A percentile compares a stretch with the other conserved stretches of the same genome.
Evolutionary conservation across 2,888 invertebrate species (phyloP).

Genomic region (Brassicogethes aeneus): DNA sequence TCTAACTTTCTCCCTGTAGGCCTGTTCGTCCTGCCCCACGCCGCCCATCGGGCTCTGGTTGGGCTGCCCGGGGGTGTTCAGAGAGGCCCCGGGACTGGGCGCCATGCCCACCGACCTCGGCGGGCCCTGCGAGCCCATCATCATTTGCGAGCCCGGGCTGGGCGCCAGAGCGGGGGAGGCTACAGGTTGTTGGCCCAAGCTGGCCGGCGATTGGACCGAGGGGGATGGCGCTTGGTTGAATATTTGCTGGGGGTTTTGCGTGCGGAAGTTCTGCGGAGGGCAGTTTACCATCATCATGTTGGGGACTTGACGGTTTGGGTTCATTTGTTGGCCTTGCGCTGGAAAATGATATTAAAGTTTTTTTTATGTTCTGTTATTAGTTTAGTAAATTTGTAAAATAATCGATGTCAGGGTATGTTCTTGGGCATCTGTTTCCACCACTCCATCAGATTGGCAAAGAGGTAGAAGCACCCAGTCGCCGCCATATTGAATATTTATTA

Average conservation of each 20-base stretch:
- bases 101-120: conserved; percentile 55
- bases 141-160: conserved; percentile 58
- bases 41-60: conserved; percentile 57
- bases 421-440: no score
- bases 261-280: conserved; percentile 39
- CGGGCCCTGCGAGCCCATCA: conserved; percentile 44
- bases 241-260: conserved; percentile 66
- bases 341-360: no score
- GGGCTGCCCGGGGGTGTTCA: conserved; percentile 64
- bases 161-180: conserved; percentile 61
- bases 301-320: conserved; percentile 25
- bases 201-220: conserved; percentile 62
- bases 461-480: no score
- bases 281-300: conserved; percentile 38
- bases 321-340: no score
- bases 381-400: no score
- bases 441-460: no score
- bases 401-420: no score
- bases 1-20: conserved; percentile 87
- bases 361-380: no score
- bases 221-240: conserved; percentile 73
- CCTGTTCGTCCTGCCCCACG: conserved; percentile 68
- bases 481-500: no score
- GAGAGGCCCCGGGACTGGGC: conserved; percentile 73
- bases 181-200: conserved; percentile 41